A percentile compares a stretch with the other conserved stretches of the same genome.
These are phyloP conservation scores for Melipona quadrifasciata DNA, from an alignment of 1,140 invertebrate genomes.

Conservation along the genomic window DNA sequence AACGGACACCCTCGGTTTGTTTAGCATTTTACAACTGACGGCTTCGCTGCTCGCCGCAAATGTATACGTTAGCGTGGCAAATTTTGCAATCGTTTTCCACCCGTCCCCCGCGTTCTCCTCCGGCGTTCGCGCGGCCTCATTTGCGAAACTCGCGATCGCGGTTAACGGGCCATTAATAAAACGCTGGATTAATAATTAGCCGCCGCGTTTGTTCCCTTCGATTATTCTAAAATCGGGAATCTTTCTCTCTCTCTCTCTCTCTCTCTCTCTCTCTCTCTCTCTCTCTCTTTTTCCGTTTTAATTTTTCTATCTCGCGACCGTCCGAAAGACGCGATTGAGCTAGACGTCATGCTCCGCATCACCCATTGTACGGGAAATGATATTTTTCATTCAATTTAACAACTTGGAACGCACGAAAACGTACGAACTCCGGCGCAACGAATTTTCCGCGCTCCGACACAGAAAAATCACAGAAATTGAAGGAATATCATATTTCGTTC, in stretches of 20 bases:
- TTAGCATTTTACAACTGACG: constrained; percentile 71
- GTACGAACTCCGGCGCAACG: background rate
- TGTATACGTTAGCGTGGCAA: constrained; percentile 52
- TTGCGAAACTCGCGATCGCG: constrained; percentile 46
- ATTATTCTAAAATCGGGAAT: background rate
- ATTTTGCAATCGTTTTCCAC: constrained; percentile 48
- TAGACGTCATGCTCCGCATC: background rate
- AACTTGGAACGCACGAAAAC: background rate
- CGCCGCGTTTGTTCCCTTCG: background rate
- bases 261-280: background rate
- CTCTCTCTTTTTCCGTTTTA: background rate
- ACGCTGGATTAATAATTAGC: constrained; percentile 34
- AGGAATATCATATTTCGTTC: background rate
- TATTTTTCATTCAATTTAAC: constrained; percentile 19
- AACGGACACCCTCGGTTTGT: constrained; percentile 70
- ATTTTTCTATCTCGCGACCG: background rate
- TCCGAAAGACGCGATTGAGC: background rate
- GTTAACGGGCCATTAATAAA: constrained; percentile 44
- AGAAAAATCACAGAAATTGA: background rate
- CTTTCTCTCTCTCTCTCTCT: background rate
- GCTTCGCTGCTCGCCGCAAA: constrained; percentile 51
- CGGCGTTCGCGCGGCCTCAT: constrained; percentile 17
- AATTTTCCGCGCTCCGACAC: background rate
- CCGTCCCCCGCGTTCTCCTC: background rate
- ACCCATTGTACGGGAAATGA: background rate